Evolutionary conservation across 2,113 vertebrate species (phyloP).

Genomic region (Ahaetulla prasina): DNA sequence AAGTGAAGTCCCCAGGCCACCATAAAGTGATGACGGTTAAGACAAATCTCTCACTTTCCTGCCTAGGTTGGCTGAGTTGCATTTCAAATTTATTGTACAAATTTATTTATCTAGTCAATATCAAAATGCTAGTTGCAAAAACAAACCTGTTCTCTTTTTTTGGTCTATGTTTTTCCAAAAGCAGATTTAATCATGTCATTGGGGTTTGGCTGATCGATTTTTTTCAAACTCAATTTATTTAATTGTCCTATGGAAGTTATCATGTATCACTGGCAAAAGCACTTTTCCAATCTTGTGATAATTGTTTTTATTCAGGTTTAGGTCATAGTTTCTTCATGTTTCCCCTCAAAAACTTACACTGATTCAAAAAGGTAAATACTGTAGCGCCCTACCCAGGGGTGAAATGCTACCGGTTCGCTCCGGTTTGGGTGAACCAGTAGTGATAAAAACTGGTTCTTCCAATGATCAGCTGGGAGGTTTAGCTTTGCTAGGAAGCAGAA

Average conservation of each 20-base stretch:
- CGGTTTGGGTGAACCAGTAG: too few relatives aligned
- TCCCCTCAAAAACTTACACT: not conserved
- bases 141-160: not conserved
- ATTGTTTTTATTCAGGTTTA: not conserved
- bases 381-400: not conserved
- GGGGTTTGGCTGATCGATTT: constrained; percentile 7
- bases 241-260: constrained; percentile 15
- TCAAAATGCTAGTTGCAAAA: constrained; percentile 15
- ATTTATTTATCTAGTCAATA: constrained; percentile 1
- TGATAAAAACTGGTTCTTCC: too few relatives aligned
- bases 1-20: not conserved
- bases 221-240: not conserved
- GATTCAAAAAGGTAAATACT: not conserved
- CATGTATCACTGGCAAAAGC: not conserved
- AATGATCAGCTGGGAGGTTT: too few relatives aligned
- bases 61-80: not conserved
- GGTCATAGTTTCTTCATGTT: not conserved
- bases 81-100: constrained; percentile 29
- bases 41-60: constrained; percentile 23
- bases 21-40: not conserved
- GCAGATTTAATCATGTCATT: not conserved
- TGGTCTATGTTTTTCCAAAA: constrained; percentile 5
- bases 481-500: too few relatives aligned
- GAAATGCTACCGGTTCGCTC: too few relatives aligned
- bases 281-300: not conserved